Conservation (phyloP, 2,113 vertebrate species). For the Herpetotheres cachinnans region DNA sequence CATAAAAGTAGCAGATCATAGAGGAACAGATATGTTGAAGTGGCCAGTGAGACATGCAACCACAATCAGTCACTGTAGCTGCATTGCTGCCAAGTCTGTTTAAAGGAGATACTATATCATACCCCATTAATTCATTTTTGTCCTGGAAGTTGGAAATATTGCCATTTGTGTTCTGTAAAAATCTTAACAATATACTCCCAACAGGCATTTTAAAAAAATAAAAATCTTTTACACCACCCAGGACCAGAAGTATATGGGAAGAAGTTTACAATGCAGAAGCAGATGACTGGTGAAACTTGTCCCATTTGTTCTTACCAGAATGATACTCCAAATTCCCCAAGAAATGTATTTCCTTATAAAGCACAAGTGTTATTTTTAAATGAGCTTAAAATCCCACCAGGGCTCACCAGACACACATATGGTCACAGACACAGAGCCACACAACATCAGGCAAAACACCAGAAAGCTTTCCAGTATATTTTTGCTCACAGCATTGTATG, state of each 20-base stretch:
- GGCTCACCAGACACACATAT: not conserved
- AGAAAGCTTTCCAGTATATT: not conserved
- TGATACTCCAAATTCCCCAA: not conserved
- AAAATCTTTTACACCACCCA: not conserved
- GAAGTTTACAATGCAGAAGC: not conserved
- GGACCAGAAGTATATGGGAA: not conserved
- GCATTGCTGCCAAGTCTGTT: not conserved
- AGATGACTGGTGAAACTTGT: not conserved
- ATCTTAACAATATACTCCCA: not conserved
- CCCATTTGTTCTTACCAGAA: not conserved
- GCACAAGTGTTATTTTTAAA: not conserved
- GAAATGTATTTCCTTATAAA: not conserved
- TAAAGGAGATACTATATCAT: not conserved
- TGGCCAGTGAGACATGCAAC: not conserved
- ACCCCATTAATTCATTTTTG: not conserved
- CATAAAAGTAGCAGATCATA: not conserved
- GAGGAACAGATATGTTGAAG: not conserved
- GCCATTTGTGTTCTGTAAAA: not conserved
- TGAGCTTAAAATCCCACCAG: not conserved
- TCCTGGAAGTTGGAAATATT: not conserved
- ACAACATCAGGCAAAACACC: not conserved
- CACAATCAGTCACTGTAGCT: not conserved
- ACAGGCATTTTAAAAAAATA: fast-evolving
- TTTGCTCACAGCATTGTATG: not conserved
- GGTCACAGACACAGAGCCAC: not conserved